A percentile compares a stretch with the other conserved stretches of the same genome.
Evolutionary conservation across 2,797 vertebrate species (phyloP).

Genomic region (Rhynchotus rufescens): DNA sequence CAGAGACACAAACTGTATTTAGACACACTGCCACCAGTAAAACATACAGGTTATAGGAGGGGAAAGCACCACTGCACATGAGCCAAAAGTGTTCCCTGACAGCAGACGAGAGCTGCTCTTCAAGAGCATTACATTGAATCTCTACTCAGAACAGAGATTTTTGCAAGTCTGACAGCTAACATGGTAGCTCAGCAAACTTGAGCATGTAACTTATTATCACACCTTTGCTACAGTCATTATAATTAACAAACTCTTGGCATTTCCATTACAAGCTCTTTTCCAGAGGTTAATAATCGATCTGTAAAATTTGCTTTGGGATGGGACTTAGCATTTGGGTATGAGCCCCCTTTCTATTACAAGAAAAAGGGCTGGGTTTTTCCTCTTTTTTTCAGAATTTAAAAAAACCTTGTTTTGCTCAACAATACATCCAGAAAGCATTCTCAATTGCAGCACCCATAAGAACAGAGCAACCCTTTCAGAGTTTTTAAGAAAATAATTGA

Average conservation of each 20-base stretch:
- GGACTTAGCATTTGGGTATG: background rate
- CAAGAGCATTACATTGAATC: background rate
- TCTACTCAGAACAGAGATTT: background rate
- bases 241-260: constrained; percentile 28
- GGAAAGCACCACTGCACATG: background rate
- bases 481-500: background rate
- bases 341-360: background rate
- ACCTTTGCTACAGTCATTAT: background rate
- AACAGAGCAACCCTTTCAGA: background rate
- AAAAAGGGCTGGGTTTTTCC: background rate
- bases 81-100: background rate
- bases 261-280: background rate
- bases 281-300: background rate
- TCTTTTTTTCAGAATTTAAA: background rate
- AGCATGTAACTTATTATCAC: constrained; percentile 21
- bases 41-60: background rate
- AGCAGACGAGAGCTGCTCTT: background rate
- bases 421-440: background rate
- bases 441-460: background rate
- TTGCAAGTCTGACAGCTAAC: background rate
- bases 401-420: background rate
- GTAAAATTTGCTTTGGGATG: background rate
- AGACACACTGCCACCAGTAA: background rate
- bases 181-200: background rate
- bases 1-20: constrained; percentile 14